Evolutionary conservation across 2,888 invertebrate genomes (phyloP).

Genomic region (Cabera pusaria): DNA sequence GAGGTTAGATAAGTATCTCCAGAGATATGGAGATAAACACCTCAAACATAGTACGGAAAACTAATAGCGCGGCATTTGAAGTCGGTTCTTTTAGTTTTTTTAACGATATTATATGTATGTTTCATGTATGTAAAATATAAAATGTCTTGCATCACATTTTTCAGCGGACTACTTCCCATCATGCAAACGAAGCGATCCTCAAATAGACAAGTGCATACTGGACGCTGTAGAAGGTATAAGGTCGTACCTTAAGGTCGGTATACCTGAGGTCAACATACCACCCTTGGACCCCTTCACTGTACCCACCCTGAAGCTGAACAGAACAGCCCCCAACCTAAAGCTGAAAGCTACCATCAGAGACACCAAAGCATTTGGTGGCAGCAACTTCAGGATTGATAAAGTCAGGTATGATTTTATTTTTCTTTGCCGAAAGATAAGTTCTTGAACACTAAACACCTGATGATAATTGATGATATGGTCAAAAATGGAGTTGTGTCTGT

Average conservation of each 20-base stretch:
- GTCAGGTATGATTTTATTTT: no score
- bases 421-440: no score
- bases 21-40: no score
- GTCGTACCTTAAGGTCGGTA: slow-evolving; percentile 37
- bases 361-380: slow-evolving; percentile 85
- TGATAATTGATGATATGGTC: no score
- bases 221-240: slow-evolving; percentile 80
- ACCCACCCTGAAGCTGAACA: slow-evolving; percentile 86
- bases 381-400: slow-evolving; percentile 85
- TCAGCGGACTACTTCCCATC: slow-evolving; percentile 49
- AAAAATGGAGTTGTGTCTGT: no score
- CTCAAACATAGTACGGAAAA: no score
- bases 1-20: no score
- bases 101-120: no score
- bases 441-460: no score
- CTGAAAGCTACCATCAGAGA: slow-evolving; percentile 87
- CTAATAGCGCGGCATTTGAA: no score
- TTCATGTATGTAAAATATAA: no score
- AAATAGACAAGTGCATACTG: slow-evolving; percentile 43
- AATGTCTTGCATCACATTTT: slow-evolving; percentile 13
- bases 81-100: no score
- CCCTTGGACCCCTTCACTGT: slow-evolving; percentile 85
- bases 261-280: slow-evolving; percentile 47
- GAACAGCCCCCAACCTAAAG: slow-evolving; percentile 87
- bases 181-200: slow-evolving; percentile 47